A percentile compares a stretch with the other conserved stretches of the same genome.
These are phyloP conservation scores for Acanthosepion pharaonis DNA, from an alignment of 2,888 invertebrate genomes.

Conservation along the genomic window DNA sequence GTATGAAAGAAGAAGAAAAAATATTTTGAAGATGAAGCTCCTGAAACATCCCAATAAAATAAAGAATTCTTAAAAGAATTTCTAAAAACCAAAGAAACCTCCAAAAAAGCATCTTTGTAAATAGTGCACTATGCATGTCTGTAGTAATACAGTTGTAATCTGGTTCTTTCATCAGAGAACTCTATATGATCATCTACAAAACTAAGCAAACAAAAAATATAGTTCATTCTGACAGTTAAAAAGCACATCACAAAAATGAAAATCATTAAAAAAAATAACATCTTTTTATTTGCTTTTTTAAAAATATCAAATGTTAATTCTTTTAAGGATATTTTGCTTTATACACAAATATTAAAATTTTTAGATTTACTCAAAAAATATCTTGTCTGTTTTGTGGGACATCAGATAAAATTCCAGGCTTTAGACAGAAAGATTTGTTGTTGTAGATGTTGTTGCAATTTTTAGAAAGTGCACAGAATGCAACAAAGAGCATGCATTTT, in stretches of 20 bases:
- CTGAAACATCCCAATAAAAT: neutral
- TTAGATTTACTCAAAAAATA: too few relatives aligned
- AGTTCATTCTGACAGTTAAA: neutral
- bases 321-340: too few relatives aligned
- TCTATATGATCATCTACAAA: neutral
- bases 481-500: too few relatives aligned
- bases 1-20: neutral
- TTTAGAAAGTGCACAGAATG: too few relatives aligned
- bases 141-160: neutral
- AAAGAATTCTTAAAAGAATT: neutral
- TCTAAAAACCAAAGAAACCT: neutral
- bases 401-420: too few relatives aligned
- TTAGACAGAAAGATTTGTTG: too few relatives aligned
- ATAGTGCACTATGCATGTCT: neutral
- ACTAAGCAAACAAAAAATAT: neutral
- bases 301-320: too few relatives aligned
- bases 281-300: neutral
- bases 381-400: too few relatives aligned
- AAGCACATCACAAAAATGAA: neutral
- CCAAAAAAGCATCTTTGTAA: neutral
- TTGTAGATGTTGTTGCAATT: too few relatives aligned
- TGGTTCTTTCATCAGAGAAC: neutral
- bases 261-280: neutral
- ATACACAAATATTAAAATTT: too few relatives aligned
- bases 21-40: neutral